Evolutionary conservation across 2,113 vertebrate genomes (phyloP).

Genomic region (Sakesphorus luctuosus): DNA sequence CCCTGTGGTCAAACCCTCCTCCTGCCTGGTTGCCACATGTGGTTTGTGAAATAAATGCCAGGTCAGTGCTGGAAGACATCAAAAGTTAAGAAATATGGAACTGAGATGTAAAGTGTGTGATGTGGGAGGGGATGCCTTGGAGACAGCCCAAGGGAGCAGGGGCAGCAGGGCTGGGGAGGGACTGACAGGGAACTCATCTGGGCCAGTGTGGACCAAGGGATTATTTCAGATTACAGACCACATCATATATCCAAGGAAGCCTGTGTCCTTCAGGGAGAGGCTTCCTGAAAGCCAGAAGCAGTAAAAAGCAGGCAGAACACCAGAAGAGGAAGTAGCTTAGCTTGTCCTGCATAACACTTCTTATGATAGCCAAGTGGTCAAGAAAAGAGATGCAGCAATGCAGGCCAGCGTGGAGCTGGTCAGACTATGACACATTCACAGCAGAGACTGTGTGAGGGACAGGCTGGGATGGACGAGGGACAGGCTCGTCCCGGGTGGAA

Average conservation of each 20-base stretch:
- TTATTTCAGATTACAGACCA: not conserved
- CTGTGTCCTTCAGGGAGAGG: not conserved
- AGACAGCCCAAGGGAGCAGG: not conserved
- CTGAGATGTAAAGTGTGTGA: not conserved
- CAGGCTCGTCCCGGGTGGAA: accelerated
- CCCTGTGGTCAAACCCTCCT: too few species aligned
- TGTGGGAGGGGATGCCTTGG: not conserved
- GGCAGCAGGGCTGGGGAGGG: not conserved
- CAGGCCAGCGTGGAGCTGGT: not conserved
- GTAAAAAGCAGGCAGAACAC: accelerated
- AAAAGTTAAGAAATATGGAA: not conserved
- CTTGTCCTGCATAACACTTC: not conserved
- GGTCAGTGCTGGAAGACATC: not conserved
- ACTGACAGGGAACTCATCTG: not conserved
- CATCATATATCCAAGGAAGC: not conserved
- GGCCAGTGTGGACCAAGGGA: accelerated
- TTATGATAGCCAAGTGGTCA: not conserved
- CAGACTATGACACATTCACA: not conserved
- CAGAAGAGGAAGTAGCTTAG: not conserved
- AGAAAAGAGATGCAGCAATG: not conserved
- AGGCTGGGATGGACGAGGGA: not conserved
- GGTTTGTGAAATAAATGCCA: not conserved
- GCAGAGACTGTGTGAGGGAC: not conserved
- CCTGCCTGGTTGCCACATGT: not conserved
- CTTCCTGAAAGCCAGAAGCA: not conserved